Base-by-base conservation (phyloP, 1,140 invertebrate species). In the Meloidogyne exigua region DNA sequence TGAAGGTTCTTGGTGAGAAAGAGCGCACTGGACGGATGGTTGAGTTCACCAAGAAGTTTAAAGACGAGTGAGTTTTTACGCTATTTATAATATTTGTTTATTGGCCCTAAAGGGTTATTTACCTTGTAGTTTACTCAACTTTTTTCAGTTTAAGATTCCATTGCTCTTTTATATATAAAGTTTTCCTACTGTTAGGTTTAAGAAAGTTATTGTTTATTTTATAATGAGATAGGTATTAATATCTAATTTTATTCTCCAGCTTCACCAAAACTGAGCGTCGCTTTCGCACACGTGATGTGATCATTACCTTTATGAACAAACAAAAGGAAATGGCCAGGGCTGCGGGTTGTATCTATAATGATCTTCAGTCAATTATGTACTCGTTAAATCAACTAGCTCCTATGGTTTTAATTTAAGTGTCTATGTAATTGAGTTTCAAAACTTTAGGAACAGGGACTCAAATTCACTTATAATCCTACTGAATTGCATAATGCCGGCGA, bases 331-430 rank as follows among this genome's bases (percentile, higher is more conserved):
- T 32, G 18, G 28, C 49, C 7, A n/a, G 12, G 9, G 66, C 39
- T 12, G 28, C 68, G 15, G 49, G 36, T 23, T 75, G 75, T 21
- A 23, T 76, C 15, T 76, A 75, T 49, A 44, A 73, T 25, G 75
- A 76, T 64, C 69, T 76, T n/a, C 67, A 69, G 49, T 76, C 75
- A 25, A 76, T 76, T 1, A 72, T 76, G 68, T 76, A 73, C 42
- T 65, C 75, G 3, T 42, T 76, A 18, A 36, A 5, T 32, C 68
- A 26, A 2, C 42, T 76, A 25, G 18, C 23, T 23, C 21, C 57
- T 26, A 10, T n/a, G 25, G 57, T 32, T 44, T 10, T 15, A n/a
- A n/a, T 65, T 39, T 32, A 39, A n/a, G 23, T 13, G 15, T 64
- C 12, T 13, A 12, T 26, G 13, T 5, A 18, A 25, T 21, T n/a